These are phyloP conservation scores for Heliconius himera DNA, from an alignment of 1,140 invertebrate genomes.

Conservation along the genomic window DNA sequence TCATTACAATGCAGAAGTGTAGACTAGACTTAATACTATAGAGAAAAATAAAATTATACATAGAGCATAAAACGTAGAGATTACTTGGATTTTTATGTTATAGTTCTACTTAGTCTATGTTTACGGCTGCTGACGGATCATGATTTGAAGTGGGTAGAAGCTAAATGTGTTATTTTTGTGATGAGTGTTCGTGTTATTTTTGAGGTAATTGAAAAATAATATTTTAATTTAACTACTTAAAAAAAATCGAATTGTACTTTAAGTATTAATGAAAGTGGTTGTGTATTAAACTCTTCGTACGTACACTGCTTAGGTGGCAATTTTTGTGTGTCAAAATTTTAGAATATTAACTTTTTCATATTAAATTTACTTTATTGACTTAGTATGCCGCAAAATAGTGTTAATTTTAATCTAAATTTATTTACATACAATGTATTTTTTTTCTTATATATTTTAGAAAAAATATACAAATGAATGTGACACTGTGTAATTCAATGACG, in stretches of 20 bases:
- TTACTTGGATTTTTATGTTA: slow-evolving; percentile 4
- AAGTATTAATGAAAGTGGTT: not conserved
- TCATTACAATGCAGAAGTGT: not conserved
- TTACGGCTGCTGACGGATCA: slow-evolving; percentile 73
- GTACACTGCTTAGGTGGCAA: slow-evolving; percentile 71
- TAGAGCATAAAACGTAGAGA: slow-evolving; percentile 8
- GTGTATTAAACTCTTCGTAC: slow-evolving; percentile 38
- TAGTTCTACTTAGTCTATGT: slow-evolving; percentile 51
- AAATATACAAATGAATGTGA: slow-evolving; percentile 26
- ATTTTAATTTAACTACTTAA: slow-evolving; percentile 13
- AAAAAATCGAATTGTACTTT: slow-evolving; percentile 17
- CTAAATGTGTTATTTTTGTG: slow-evolving; percentile 79
- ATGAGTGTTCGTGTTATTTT: slow-evolving; percentile 76
- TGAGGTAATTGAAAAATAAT: slow-evolving; percentile 67
- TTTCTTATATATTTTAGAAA: slow-evolving; percentile 20
- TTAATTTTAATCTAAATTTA: not conserved
- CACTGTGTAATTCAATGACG: slow-evolving; percentile 39
- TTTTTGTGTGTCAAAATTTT: slow-evolving; percentile 66
- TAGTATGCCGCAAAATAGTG: not conserved
- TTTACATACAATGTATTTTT: not conserved
- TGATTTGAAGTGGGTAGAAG: slow-evolving; percentile 77
- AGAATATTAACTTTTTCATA: slow-evolving; percentile 37
- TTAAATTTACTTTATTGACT: not conserved
- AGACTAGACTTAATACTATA: not conserved
- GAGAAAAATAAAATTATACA: not conserved